Percentiles rank a stretch among this genome's conserved stretches.
Evolutionary conservation across 2,113 vertebrate genomes (phyloP).

Genomic region (Amazona vittata): DNA sequence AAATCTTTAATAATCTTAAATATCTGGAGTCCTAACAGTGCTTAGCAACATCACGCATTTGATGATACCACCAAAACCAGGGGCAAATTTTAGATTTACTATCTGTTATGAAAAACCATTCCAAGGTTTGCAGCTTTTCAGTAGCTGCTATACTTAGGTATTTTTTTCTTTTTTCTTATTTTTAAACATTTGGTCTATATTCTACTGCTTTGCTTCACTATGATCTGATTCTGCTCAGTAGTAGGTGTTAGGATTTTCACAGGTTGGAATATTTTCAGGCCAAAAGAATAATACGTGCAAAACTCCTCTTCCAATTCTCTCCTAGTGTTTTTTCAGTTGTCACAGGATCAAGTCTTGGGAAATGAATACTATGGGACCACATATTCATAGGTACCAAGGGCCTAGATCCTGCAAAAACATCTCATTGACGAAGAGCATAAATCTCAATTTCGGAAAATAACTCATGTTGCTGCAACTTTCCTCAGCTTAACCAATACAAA

Average conservation of each 20-base stretch:
- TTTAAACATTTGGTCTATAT: background rate
- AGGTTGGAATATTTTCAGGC: background rate
- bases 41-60: background rate
- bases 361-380: rapidly evolving
- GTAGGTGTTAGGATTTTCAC: background rate
- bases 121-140: background rate
- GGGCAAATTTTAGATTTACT: background rate
- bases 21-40: background rate
- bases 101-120: background rate
- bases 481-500: background rate
- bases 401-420: background rate
- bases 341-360: background rate
- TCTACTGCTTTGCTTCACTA: background rate
- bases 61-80: background rate
- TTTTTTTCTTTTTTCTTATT: background rate
- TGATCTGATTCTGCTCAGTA: background rate
- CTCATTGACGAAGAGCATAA: background rate
- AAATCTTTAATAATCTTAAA: background rate
- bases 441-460: background rate
- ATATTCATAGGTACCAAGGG: background rate
- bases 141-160: background rate
- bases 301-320: background rate
- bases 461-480: background rate
- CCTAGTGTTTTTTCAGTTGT: background rate
- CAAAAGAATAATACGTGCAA: background rate